phyloP scores from a whole-genome alignment of 2,797 vertebrate genomes.

The Clarias pachynema region DNA sequence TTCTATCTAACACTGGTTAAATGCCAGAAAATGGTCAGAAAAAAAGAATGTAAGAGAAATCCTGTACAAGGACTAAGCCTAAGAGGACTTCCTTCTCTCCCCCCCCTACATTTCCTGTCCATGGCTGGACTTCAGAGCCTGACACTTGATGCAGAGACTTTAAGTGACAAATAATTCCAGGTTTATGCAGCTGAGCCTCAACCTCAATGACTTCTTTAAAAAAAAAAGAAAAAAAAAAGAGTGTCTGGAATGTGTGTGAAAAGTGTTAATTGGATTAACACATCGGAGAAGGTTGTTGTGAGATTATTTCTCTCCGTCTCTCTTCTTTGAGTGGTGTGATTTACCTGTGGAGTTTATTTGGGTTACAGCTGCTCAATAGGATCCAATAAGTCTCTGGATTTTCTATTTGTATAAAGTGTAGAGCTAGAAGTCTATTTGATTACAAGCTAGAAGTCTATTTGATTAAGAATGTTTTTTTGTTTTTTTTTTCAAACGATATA shows the following conservation, averaged over 20 bases:
- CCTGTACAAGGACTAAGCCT: slow-evolving; percentile 46
- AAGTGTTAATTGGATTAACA: slow-evolving; percentile 17
- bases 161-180: slow-evolving; percentile 3
- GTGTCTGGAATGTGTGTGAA: slow-evolving; percentile 7
- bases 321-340: background rate
- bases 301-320: background rate
- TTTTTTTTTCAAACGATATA: background rate
- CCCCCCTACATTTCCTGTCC: slow-evolving; percentile 31
- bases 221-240: background rate
- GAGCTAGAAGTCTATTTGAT: background rate
- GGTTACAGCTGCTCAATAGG: background rate
- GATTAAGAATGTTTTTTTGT: background rate
- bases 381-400: background rate
- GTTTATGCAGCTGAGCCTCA: slow-evolving; percentile 23
- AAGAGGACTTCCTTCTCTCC: slow-evolving; percentile 8
- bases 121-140: slow-evolving; percentile 27
- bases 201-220: slow-evolving; percentile 14
- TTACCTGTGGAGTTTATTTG: slow-evolving; percentile 15
- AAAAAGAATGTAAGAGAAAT: slow-evolving; percentile 30
- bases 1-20: slow-evolving; percentile 15
- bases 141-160: slow-evolving; percentile 6
- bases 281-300: background rate
- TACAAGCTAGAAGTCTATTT: background rate
- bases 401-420: background rate
- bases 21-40: slow-evolving; percentile 1